Evolutionary conservation across 2,888 invertebrate genomes (phyloP), one percentile per base, ranked within the genome.

Genomic region (Drosophila borborema): DNA sequence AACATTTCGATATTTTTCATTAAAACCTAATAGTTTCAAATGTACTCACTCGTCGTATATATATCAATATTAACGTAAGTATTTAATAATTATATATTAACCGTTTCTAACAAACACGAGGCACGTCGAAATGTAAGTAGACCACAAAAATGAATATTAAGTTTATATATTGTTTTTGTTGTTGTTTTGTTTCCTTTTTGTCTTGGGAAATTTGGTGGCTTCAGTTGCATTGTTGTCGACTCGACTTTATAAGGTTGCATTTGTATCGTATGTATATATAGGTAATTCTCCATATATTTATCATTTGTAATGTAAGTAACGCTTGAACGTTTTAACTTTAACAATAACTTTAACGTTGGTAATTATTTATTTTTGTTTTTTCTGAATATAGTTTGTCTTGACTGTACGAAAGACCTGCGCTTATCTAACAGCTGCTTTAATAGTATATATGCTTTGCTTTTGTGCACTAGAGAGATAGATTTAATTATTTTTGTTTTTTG

Each of bases 61-160:
- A 60, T 72, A 71, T 60, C 45, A 58, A 65, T 64, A 58, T 64
- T 62, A 58, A 71, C 31, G 72, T 66, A 80, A 72, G 64, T 77
- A 80, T 78, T 85, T 69, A 73, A 74, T 87, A 87, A 87, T 71
- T 89, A 80, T 88, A 77, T 90, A 75, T 90, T 77, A 88, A 90
- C 81, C 81, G 86, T 86, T 90, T 90, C 87, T 86, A 90, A 86
- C 89, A 81, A 89, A 91, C 89, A 83, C 80, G 85, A 89, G 91
- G 89, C 91, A 89, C 89, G 74, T 89, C 74, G 82, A 90, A 90
- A 89, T 90, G 78, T 90, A 86, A 82, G 77, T 88, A 81, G 81
- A 87, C 85, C 81, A 80, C 80, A 82, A 80, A 83, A 79, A 73
- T 64, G 62, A 77, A 77, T 64, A 71, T 72, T 80, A 64, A 72